Base-by-base conservation (phyloP, 2,113 vertebrate species). In the Hucho hucho region DNA sequence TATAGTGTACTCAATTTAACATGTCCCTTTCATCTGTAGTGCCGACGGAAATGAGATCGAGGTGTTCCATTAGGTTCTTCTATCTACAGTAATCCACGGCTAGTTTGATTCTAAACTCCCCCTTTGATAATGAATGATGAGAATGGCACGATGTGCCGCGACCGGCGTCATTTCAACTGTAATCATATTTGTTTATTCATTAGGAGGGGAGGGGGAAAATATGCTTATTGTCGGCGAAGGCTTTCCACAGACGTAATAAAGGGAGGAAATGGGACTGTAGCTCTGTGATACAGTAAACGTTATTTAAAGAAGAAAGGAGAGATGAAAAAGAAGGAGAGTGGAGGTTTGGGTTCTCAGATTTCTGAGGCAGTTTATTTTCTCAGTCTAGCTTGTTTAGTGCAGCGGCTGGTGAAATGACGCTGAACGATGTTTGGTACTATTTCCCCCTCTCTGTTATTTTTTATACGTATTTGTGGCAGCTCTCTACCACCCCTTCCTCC, bases 181-280 rank as follows among this genome's bases (percentile, higher is more conserved):
- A 87, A 88, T 89, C 82, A 73, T 78, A 73, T 87, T 88, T 2
- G 81, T 85, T 84, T 83, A 87, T 83, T 79, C 69, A 63, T 58
- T 53, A 76, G 76, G 72, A 78, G 47, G 24, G 63, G 20, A 64
- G 24, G n/a, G 14, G 18, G 26, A 11, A 18, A 66, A 29, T 66
- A 66, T 22, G 63, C 64, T 66, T 26, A 11, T 9, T 63, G 20
- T 63, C n/a, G 20, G 70, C 63, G 28, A 64, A 69, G 64, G 53
- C 61, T 65, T 76, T 79, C 73, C 29, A 24, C 75, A 79, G 67
- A 81, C 81, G 78, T 87, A 78, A 85, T 89, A 84, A 83, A 63
- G 13, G 68, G 66, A 61, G 76, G 77, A 81, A 87, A 90, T 81
- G 65, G 75, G 74, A 75, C 81, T 77, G 74, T 37, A 11, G 66